Conservation (phyloP, 1,140 invertebrate genomes). For the Bombus ignitus region DNA sequence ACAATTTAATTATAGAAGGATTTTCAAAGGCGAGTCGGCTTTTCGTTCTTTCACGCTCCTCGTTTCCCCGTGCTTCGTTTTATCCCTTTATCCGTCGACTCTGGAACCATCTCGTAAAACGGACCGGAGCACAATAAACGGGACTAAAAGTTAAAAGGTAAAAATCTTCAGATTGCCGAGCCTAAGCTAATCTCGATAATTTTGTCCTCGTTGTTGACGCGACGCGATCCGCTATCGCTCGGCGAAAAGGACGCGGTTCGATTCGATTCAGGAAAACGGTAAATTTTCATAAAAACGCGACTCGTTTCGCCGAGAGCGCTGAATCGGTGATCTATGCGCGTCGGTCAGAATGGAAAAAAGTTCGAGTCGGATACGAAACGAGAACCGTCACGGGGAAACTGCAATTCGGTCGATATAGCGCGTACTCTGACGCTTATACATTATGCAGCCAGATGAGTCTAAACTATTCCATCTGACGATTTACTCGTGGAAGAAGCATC, state of each 20-base stretch:
- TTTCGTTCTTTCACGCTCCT: slow-evolving; percentile 12
- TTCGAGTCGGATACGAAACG: not conserved
- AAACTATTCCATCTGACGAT: not conserved
- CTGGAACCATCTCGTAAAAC: slow-evolving; percentile 31
- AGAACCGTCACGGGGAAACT: not conserved
- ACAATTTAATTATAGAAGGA: slow-evolving; percentile 78
- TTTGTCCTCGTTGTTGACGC: not conserved
- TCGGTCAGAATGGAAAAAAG: not conserved
- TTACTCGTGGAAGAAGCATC: too few relatives aligned
- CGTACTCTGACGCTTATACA: not conserved
- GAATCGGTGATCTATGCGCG: too few relatives aligned
- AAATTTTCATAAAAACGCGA: not conserved
- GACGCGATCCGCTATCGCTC: not conserved
- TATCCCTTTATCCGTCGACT: slow-evolving; percentile 38
- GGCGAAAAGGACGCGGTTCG: too few relatives aligned
- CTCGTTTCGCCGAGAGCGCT: not conserved
- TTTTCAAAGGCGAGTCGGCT: slow-evolving; percentile 63
- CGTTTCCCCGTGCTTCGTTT: slow-evolving; percentile 21
- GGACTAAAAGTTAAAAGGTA: not conserved
- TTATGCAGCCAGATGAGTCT: not conserved
- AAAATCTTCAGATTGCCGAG: not conserved
- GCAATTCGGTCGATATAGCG: not conserved
- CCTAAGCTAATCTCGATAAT: not conserved
- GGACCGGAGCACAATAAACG: slow-evolving; percentile 16
- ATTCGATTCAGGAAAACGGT: too few relatives aligned